Evolutionary conservation across 37 sponge, comb jelly and placozoan genomes (phyloP), one percentile per base, ranked within the genome.

Genomic region (Trichoplax adhaerens): DNA sequence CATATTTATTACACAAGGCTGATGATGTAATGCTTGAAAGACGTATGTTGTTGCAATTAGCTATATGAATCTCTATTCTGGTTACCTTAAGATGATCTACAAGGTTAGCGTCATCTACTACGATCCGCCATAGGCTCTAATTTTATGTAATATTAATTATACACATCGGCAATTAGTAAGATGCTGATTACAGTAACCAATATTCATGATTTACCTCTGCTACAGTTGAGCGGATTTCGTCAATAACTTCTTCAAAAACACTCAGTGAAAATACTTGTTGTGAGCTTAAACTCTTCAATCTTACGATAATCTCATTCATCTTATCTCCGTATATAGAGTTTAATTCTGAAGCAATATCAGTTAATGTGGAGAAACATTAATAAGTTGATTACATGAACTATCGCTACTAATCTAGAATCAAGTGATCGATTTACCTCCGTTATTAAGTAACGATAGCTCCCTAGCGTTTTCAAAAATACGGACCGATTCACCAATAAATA

Each of bases 401-500:
- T 29, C 29, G 29, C 29, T 29, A 29, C 29, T 29, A 29, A 29
- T 29, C 29, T 29, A 29, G 29, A 29, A 29, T 29, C 29, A 29
- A 29, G 29, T 29, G 29, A 29, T 29, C 29, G 29, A 29, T 29
- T 29, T 29, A 29, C 29, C 29, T 29, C 29, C 29, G 29, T 29
- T 29, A 29, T 29, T 29, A 29, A 29, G 29, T 29, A 29, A 29
- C 29, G 29, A 29, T 29, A 29, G 29, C 29, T 29, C 29, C 29
- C 29, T 29, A 29, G 29, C 29, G 29, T 29, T 73, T 59, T 71
- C 68, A 60, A 89, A 82, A 47, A 89, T 78, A 65, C 80, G 83
- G 2, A 85, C 77, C 4, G 90, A 83, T 57, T 89, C 86, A 8
- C 90, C 90, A 12, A 82, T 70, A 82, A 89, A 89, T 51, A 85